phyloP scores from a whole-genome alignment of 2,888 invertebrate species.

The Capitulum mitella region DNA sequence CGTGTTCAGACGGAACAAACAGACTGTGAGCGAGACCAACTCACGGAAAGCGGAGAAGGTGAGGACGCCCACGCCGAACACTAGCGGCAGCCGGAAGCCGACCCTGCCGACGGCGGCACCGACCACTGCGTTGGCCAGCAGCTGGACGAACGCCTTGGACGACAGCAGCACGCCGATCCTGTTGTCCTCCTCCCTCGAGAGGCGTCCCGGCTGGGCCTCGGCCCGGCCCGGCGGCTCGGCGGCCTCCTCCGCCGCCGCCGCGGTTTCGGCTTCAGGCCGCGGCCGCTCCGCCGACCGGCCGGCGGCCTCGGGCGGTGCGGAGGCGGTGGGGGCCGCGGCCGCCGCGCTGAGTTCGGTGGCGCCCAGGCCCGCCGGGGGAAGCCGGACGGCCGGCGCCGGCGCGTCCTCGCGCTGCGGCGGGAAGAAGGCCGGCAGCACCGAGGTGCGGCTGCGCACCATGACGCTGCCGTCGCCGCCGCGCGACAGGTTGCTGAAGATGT shows the following conservation, averaged over 20 bases:
- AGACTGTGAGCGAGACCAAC: constrained; percentile 39
- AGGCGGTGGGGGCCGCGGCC: too few relatives aligned
- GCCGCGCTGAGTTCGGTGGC: too few relatives aligned
- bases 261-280: background rate
- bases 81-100: constrained; percentile 61
- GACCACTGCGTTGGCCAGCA: constrained; percentile 65
- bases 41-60: constrained; percentile 60
- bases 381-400: background rate
- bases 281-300: too few relatives aligned
- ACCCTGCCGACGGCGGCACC: constrained; percentile 58
- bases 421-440: background rate
- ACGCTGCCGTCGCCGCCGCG: constrained; percentile 26
- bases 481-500: constrained; percentile 26
- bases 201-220: background rate
- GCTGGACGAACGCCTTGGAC: constrained; percentile 71
- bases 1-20: too few relatives aligned
- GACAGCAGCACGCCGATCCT: constrained; percentile 48
- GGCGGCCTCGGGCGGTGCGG: too few relatives aligned
- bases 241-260: background rate
- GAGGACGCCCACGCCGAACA: constrained; percentile 60
- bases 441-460: constrained; percentile 25
- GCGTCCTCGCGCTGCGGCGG: background rate
- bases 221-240: background rate
- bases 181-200: background rate
- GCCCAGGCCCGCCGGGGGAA: too few relatives aligned